These are phyloP conservation scores for Melanotus villosus DNA, from an alignment of 2,888 invertebrate genomes.

Conservation along the genomic window DNA sequence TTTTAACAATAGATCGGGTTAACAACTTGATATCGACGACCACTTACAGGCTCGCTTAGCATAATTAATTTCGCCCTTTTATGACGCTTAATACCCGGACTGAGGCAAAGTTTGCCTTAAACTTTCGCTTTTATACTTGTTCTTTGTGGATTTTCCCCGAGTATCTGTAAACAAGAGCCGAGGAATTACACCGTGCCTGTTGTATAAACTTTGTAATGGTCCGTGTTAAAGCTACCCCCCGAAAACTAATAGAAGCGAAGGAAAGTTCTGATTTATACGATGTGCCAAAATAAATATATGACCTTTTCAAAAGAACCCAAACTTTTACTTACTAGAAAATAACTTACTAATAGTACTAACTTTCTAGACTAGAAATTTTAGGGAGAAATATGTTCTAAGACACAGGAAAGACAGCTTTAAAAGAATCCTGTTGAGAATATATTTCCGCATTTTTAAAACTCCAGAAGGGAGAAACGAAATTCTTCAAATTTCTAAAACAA, in stretches of 20 bases:
- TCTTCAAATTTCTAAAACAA: too few relatives aligned
- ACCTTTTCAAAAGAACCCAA: background rate
- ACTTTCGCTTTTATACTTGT: slow-evolving; percentile 28
- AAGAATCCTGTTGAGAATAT: too few relatives aligned
- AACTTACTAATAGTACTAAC: background rate
- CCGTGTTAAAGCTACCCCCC: slow-evolving; percentile 1
- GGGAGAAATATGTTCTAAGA: too few relatives aligned
- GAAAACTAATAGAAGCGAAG: slow-evolving; percentile 12
- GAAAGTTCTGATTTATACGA: slow-evolving; percentile 14
- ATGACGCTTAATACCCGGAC: background rate
- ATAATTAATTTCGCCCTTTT: slow-evolving; percentile 26
- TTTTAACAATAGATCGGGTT: slow-evolving; percentile 21
- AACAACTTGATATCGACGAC: slow-evolving; percentile 21
- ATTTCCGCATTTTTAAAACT: too few relatives aligned
- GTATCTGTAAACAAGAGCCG: slow-evolving; percentile 19
- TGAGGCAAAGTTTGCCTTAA: slow-evolving; percentile 8
- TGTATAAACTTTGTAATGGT: slow-evolving; percentile 20
- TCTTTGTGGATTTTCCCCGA: slow-evolving; percentile 18
- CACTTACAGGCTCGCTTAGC: slow-evolving; percentile 17
- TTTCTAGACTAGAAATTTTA: too few relatives aligned
- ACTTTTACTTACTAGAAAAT: background rate
- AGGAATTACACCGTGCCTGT: slow-evolving; percentile 9
- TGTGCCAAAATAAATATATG: background rate
- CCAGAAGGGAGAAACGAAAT: too few relatives aligned
- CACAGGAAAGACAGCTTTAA: too few relatives aligned